A percentile compares a stretch with the other conserved stretches of the same genome.
Conservation (phyloP, 2,888 invertebrate species). For the Synergus umbraculus region DNA sequence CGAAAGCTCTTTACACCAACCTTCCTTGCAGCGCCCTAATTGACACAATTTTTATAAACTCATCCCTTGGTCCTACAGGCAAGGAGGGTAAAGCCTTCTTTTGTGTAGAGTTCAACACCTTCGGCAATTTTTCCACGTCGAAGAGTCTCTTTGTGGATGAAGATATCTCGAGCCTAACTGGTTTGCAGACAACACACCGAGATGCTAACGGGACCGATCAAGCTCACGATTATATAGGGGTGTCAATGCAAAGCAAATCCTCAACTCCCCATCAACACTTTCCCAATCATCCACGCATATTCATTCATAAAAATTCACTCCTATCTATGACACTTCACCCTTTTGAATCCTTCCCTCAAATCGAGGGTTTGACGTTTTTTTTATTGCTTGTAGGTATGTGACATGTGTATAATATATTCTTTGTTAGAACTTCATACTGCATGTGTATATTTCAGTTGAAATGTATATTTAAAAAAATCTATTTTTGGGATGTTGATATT, state of each 20-base stretch:
- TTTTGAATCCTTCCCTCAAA: neutral
- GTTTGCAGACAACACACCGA: neutral
- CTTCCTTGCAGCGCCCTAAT: constrained; percentile 67
- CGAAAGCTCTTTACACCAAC: constrained; percentile 56
- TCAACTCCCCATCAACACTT: constrained; percentile 4
- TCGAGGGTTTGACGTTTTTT: neutral
- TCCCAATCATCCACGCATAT: constrained; percentile 4
- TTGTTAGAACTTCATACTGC: no score
- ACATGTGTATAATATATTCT: neutral
- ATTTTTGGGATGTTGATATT: no score
- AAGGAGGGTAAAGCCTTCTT: constrained; percentile 66
- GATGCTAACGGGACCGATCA: constrained; percentile 19
- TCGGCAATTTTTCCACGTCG: constrained; percentile 57
- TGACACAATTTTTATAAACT: constrained; percentile 73
- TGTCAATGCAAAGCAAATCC: constrained; percentile 12
- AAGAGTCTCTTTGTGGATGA: constrained; percentile 60
- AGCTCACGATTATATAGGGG: constrained; percentile 2
- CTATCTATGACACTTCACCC: neutral
- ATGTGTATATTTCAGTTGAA: no score
- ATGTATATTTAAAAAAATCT: no score
- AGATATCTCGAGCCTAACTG: constrained; percentile 44
- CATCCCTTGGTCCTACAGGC: constrained; percentile 54
- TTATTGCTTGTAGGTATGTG: neutral
- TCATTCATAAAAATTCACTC: constrained; percentile 30
- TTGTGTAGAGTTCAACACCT: constrained; percentile 64